Conservation (phyloP, 2,797 vertebrate species). For the Tolypeutes matacus region DNA sequence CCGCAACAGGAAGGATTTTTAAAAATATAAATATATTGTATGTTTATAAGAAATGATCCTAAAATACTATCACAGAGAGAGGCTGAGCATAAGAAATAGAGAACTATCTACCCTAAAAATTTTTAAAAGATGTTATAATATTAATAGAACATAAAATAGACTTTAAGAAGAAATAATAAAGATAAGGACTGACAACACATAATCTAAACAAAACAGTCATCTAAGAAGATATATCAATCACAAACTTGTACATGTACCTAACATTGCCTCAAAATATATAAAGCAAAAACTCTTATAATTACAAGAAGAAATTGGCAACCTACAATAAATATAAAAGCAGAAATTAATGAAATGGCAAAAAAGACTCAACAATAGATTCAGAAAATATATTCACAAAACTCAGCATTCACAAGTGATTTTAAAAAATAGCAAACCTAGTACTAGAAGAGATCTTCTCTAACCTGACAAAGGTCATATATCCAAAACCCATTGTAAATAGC, state of each 20-base stretch:
- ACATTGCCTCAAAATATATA: no score
- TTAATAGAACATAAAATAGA: background rate
- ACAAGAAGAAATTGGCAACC: no score
- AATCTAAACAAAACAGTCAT: background rate
- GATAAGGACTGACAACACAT: background rate
- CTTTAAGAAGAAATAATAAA: background rate
- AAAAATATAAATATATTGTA: no score
- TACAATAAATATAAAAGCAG: no score
- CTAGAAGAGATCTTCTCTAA: background rate
- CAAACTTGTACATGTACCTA: background rate
- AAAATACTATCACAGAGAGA: background rate
- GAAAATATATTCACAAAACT: background rate
- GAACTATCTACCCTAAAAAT: background rate
- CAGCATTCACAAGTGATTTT: no score
- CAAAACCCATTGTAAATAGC: background rate
- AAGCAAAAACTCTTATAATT: no score
- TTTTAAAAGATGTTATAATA: background rate
- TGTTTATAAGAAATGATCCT: background rate
- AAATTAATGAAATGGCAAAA: background rate
- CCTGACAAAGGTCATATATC: background rate
- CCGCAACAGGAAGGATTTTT: no score
- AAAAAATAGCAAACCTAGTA: background rate
- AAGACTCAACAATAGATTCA: fast-evolving
- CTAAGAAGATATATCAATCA: background rate
- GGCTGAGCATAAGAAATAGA: background rate